Conservation (phyloP, 2,113 vertebrate species). For the Gymnorhina tibicen region DNA sequence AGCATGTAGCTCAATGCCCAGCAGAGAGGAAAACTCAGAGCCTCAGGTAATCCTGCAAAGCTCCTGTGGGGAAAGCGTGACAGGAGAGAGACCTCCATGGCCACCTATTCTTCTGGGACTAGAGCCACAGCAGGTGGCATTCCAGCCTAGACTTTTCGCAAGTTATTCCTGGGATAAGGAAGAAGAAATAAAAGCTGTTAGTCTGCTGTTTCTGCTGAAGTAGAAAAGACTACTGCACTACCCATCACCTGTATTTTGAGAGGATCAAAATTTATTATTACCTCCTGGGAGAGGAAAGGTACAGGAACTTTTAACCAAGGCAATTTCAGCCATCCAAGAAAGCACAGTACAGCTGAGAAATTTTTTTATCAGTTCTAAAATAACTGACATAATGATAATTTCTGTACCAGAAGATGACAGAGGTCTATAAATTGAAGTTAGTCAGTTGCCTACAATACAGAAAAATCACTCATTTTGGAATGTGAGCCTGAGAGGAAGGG, state of each 20-base stretch:
- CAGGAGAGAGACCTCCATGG: neutral
- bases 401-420: neutral
- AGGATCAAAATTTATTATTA: neutral
- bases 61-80: fast-evolving
- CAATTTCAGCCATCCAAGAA: neutral
- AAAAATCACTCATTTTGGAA: neutral
- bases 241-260: neutral
- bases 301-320: neutral
- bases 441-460: neutral
- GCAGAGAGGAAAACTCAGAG: neutral
- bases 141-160: neutral
- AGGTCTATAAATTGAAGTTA: neutral
- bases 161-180: neutral
- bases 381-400: neutral
- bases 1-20: neutral
- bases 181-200: neutral
- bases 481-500: neutral
- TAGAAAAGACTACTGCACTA: neutral
- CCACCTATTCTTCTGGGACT: neutral
- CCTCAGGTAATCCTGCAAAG: neutral
- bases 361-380: neutral
- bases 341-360: neutral
- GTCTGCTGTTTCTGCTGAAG: neutral
- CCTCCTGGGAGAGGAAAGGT: neutral
- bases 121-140: neutral